These are phyloP conservation scores for Cheumatopsyche charites DNA, from an alignment of 1,140 invertebrate genomes.

Conservation along the genomic window DNA sequence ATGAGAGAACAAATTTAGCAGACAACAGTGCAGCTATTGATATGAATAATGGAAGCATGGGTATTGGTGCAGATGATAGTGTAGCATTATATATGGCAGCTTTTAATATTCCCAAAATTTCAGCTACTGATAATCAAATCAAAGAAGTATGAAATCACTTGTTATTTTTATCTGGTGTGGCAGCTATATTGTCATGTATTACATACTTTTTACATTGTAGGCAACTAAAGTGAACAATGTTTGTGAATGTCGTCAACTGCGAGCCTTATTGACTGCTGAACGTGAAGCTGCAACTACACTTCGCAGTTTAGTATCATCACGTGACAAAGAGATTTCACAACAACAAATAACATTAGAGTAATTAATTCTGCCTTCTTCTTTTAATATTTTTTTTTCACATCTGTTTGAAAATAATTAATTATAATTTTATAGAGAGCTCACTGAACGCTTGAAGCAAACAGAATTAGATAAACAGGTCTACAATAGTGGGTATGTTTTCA, in stretches of 20 bases:
- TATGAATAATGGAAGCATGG: conserved; percentile 9
- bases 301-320: neutral
- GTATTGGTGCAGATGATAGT: conserved; percentile 39
- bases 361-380: neutral
- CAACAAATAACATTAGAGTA: conserved; percentile 33
- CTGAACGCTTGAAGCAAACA: neutral
- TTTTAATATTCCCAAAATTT: conserved; percentile 39
- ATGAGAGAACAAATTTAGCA: neutral
- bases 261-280: conserved; percentile 30
- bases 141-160: conserved; percentile 23
- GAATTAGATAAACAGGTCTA: neutral
- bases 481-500: neutral
- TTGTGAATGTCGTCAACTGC: conserved; percentile 41
- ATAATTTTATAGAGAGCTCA: conserved; percentile 11
- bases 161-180: too few species aligned
- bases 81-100: conserved; percentile 42
- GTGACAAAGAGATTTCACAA: conserved; percentile 29
- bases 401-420: too few species aligned
- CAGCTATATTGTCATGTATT: neutral
- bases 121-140: conserved; percentile 3
- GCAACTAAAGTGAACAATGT: neutral
- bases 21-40: conserved; percentile 10
- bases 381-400: neutral
- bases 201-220: neutral
- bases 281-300: conserved; percentile 19